Base-by-base conservation (phyloP, 1,140 invertebrate species). In the Pteromalus puparum region DNA sequence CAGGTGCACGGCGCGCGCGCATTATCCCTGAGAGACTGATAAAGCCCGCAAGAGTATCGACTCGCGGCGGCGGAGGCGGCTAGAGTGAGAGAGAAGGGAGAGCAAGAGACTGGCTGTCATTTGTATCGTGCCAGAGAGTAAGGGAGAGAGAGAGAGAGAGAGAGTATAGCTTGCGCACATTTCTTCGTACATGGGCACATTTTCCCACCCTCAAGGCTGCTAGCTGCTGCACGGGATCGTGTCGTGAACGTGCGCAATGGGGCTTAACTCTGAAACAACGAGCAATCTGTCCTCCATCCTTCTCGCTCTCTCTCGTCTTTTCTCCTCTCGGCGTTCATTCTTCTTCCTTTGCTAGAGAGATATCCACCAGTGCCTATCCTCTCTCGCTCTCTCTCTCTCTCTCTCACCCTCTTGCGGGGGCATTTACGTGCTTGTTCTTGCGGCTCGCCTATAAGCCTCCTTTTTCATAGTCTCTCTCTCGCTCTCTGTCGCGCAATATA, bases 191-290 rank as follows among this genome's bases (percentile, higher is more conserved):
- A 80, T 34, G 83, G 72, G 77, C 79, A 82, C 77, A 82, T 84
- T 78, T 72, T 78, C 83, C 28, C 72, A 70, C 75, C 61, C 53
- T 61, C 53, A 6, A n/a, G 15, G 46, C 46, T 18, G 46, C 46
- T 48, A 13, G 15, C 53, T 61, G 53, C 53, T 61, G 53, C 53
- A 61, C 82, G 10, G 78, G 61, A 80, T 84, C 73, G 82, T 75
- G 86, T 87, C 86, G 86, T 84, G 82, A 76, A 82, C 85, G 85
- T 76, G 81, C 79, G 85, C 84, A 81, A 85, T 85, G 86, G 86
- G 86, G 87, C 85, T 87, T 87, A 87, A 88, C 87, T 87, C 85
- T 18, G 83, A 80, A 84, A 84, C 83, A 84, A 84, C 77, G 83
- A 75, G 83, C 83, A 84, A 84, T 84, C 77, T 81, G 83, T 81